A percentile compares a stretch with the other conserved stretches of the same genome.
Conservation (phyloP, 1,140 invertebrate species). For the Saccostrea cuccullata region DNA sequence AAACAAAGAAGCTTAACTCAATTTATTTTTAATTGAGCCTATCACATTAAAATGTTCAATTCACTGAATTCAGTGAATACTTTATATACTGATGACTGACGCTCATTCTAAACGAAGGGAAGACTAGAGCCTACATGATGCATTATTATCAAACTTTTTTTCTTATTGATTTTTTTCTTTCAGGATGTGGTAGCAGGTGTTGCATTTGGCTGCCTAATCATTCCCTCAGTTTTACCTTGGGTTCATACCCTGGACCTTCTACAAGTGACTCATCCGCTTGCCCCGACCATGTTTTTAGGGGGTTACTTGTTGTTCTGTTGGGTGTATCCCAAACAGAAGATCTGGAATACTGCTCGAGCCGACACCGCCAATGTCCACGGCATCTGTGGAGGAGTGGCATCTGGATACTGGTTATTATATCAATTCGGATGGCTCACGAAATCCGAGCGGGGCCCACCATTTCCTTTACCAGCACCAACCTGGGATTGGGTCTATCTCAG, state of each 20-base stretch:
- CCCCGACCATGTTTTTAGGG: constrained; percentile 84
- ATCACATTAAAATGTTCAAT: too few relatives aligned
- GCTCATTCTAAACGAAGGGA: too few relatives aligned
- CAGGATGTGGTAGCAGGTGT: constrained; percentile 80
- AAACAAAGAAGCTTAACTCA: too few relatives aligned
- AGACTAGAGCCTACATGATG: too few relatives aligned
- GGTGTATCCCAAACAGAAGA: constrained; percentile 81
- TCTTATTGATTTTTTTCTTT: constrained; percentile 23
- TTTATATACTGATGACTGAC: too few relatives aligned
- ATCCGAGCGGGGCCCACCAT: not conserved
- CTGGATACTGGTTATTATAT: constrained; percentile 90
- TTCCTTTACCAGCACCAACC: not conserved
- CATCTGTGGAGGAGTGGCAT: constrained; percentile 86
- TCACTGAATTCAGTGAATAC: too few relatives aligned
- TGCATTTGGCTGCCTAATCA: constrained; percentile 83
- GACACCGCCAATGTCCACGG: constrained; percentile 91
- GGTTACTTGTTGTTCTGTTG: constrained; percentile 86
- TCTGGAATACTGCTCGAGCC: constrained; percentile 82
- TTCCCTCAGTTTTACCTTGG: constrained; percentile 86
- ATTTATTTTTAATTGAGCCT: too few relatives aligned
- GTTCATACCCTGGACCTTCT: constrained; percentile 87
- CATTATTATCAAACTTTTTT: not conserved
- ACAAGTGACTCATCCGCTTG: constrained; percentile 84
- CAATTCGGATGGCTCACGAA: constrained; percentile 81
- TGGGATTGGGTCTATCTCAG: constrained; percentile 39